Base-by-base conservation (phyloP, 37 sponge, comb jelly and placozoan genomes). In the Spongia lamella region DNA sequence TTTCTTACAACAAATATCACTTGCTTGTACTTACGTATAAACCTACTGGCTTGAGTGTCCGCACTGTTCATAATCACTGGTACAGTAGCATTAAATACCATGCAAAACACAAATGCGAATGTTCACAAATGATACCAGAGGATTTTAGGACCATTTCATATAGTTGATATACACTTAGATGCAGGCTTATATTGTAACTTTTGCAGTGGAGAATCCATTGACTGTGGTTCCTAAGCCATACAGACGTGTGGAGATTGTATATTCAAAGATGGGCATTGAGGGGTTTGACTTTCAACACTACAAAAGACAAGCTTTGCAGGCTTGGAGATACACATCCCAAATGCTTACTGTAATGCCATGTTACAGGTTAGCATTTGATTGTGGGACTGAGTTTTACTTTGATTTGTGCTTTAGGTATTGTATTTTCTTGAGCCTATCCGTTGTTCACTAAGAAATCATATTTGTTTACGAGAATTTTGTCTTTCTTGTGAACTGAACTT, bases 321-420 rank as follows among this genome's bases (percentile, higher is more conserved):
- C 4, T 68, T 92, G 71, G 93, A 92, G 68, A 88, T 83, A 29
- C 86, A 91, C 63, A 86, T 84, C 3, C 90, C 90, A n/a, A 92
- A 92, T 64, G 88, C 93, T 1, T 92, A 92, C 70, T 92, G 93
- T 59, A 92, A 92, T 68, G 82, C 90, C 35, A 88, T 92, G 93
- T 67, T 92, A 15, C 92, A 88, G 86, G 93, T 88, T 16, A 63
- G 40, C 5, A 33, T 1, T 15, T 43, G 47, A 43, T 43, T 43
- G 47, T 43, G 5, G 47, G 47, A 13, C 9, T 43, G 5, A 43
- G 47, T 5, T 43, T 43, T 13, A 13, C 7, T 5, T 13, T 13
- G 9, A 9, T 13, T 13, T 43, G 9, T 64, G 3, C 21, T 17
- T 0, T 75, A 95, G 96, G 78, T 91, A 35, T 81, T 95, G 26